Evolutionary conservation across 2,113 vertebrate species (phyloP), one percentile per base, ranked within the genome.

Genomic region (Excalfactoria chinensis): DNA sequence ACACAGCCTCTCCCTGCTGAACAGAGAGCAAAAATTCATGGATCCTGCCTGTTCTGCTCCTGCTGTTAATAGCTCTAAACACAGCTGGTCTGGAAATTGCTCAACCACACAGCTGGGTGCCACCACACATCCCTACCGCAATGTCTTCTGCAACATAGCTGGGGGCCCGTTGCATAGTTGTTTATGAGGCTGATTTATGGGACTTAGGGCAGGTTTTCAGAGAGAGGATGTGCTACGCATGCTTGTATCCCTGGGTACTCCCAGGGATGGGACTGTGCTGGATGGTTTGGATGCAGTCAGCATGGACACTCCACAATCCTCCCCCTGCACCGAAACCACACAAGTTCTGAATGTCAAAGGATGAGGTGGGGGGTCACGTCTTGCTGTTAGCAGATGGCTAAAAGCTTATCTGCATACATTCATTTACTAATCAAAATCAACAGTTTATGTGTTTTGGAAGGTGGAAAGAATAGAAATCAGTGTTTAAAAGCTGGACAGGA

Each of bases 321-420:
- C n/a, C 48, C 22, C 13, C 25, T n/a, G 56, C 60, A 67, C 23
- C 17, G 60, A 91, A 92, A 43, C 5, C 3, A 66, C 20, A 11
- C 1, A 0, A 74, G 43, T 68, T 89, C 35, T 93, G 87, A 94
- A 96, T 86, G 93, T 93, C 91, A 92, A 81, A 94, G 84, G 75
- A 92, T 2, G 2, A 85, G 41, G 59, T 41, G 32, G 32, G 55
- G 41, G 53, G 43, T 49, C 82, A 69, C 12, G 2, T 35, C 66
- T 75, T 68, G 48, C 82, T 84, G 23, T 71, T 86, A 89, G 51
- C 82, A 92, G 79, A 85, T 34, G 82, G 82, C 73, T 88, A 59
- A 92, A 92, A 78, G 64, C 82, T 95, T 94, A 91, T 93, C 93
- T 94, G 35, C 79, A 76, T 60, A 75, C 95, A 96, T 81, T 66